Evolutionary conservation across 2,888 invertebrate species (phyloP), one percentile per base, ranked within the genome.

Genomic region (Tortricodes alternella): DNA sequence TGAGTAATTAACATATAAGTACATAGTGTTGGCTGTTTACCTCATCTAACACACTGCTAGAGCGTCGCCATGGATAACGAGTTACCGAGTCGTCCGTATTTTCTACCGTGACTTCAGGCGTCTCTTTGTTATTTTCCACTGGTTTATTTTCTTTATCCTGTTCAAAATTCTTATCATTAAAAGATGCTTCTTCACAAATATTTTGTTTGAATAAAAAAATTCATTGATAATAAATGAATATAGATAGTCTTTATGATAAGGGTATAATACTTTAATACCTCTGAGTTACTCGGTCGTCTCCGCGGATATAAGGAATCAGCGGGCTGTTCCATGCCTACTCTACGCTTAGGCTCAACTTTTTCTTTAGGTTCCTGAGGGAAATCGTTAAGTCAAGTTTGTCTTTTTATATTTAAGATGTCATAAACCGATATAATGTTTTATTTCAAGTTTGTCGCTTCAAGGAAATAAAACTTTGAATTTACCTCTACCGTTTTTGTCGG

Each of bases 241-340:
- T n/a, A n/a, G n/a, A n/a, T n/a, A n/a, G n/a, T n/a, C n/a, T n/a
- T n/a, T n/a, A n/a, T n/a, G n/a, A n/a, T n/a, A n/a, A n/a, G n/a
- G n/a, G n/a, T n/a, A n/a, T n/a, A n/a, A n/a, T n/a, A n/a, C n/a
- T 9, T 24, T 11, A 41, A 15, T 56, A 56, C 56, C 56, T 56
- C 56, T 3, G 60, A 21, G 62, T 65, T 58, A 62, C 46, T 63
- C 37, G 61, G 62, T 46, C 64, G 64, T 15, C 65, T 62, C 68
- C 64, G 63, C 49, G 69, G 63, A 50, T 65, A 63, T 39, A 58
- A 13, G 18, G 49, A 38, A 32, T 50, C 56, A 18, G 56, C 44
- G 3, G 56, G 49, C 11, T 50, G 50, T 15, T 56, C 56, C 37
- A 56, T 50, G 9, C 38, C 56, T 50, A 50, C 21, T 13, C 18